These are phyloP conservation scores for Hippocampus comes DNA, from an alignment of 2,113 vertebrate species.

Conservation along the genomic window DNA sequence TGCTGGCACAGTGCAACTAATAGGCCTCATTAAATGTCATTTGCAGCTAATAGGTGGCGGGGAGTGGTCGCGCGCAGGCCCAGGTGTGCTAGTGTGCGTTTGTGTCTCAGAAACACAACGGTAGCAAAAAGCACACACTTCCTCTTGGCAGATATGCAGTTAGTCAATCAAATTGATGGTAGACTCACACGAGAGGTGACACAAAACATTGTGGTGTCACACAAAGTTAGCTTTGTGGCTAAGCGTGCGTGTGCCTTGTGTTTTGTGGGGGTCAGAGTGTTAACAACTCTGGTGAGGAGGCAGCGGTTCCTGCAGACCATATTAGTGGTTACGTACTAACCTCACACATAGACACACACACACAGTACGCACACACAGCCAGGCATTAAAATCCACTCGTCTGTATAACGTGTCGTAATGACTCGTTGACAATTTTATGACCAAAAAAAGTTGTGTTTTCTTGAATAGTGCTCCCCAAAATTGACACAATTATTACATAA, in stretches of 20 bases:
- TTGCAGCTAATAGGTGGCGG: slow-evolving; percentile 74
- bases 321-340: slow-evolving; percentile 48
- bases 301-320: slow-evolving; percentile 58
- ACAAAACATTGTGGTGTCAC: slow-evolving; percentile 53
- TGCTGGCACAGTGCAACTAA: slow-evolving; percentile 61
- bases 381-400: neutral
- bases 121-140: slow-evolving; percentile 59
- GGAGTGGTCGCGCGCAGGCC: slow-evolving; percentile 62
- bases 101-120: slow-evolving; percentile 11
- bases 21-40: slow-evolving; percentile 78
- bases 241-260: slow-evolving; percentile 17
- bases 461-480: neutral
- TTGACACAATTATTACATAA: neutral
- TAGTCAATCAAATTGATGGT: slow-evolving; percentile 60
- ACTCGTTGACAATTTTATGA: slow-evolving; percentile 1
- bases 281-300: slow-evolving; percentile 62
- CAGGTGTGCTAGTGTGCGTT: neutral
- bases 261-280: slow-evolving; percentile 64
- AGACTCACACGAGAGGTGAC: slow-evolving; percentile 57
- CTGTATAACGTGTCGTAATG: neutral
- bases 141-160: slow-evolving; percentile 62
- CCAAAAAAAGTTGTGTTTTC: neutral
- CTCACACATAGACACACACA: neutral
- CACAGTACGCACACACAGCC: neutral
- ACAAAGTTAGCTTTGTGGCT: slow-evolving; percentile 32